Evolutionary conservation across 1,140 invertebrate genomes (phyloP), one percentile per base, ranked within the genome.

Genomic region (Cataglyphis hispanica): DNA sequence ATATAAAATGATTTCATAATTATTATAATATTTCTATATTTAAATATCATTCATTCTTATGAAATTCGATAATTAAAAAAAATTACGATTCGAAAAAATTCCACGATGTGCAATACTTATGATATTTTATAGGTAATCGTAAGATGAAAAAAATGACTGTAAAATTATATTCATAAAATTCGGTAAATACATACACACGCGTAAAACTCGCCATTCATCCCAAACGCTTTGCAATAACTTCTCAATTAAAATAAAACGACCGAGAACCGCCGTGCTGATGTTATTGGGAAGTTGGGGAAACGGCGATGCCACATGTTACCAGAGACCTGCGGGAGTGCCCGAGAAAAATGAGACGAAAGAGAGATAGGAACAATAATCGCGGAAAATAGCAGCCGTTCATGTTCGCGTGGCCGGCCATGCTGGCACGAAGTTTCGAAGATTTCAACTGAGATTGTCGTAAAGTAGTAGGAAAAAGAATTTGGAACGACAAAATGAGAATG

Each of bases 401-500:
- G 66, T 56, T 58, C 78, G 78, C 67, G 78, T 83, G 78, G 78
- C 67, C 53, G 5, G 61, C 78, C 78, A 56, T 74, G 34, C 60
- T 43, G 25, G 72, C 25, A 84, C 83, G 72, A 77, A 84, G 83
- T 77, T 84, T 63, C 72, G 60, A 84, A 84, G 74, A 78, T 77
- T 84, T 66, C 70, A 43, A 64, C 74, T 31, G 74, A 84, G 74
- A 84, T 84, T 84, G 83, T 84, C 61, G 60, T 66, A 84, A 84
- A 84, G 83, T 43, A 63, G 61, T 85, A 74, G 70, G 61, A 85
- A 87, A n/a, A 74, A 76, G n/a, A 74, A 76, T 83, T 43, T 72
- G 43, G 67, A 72, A 86, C 72, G 77, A 86, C 77, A 87, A 86
- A 74, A 77, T 77, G 83, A 84, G 74, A 83, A 83, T 83, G 60